Conservation (phyloP, 2,797 vertebrate species). For the Sebastes taczanowskii region DNA sequence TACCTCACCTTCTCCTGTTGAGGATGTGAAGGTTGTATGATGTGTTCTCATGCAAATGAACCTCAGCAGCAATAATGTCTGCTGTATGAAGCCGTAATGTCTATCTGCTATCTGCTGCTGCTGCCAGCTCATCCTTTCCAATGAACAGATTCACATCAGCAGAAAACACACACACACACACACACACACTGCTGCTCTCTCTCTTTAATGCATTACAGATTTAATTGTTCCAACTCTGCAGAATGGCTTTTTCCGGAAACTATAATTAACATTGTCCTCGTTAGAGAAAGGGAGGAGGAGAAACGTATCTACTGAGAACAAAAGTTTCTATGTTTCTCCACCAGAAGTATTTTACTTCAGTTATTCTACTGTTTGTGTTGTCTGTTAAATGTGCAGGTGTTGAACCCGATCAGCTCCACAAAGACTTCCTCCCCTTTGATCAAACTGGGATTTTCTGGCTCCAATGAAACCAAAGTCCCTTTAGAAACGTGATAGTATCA, state of each 20-base stretch:
- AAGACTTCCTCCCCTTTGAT: too few relatives aligned
- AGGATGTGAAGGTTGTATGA: background rate
- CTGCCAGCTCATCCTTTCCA: background rate
- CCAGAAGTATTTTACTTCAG: background rate
- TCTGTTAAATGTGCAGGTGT: too few relatives aligned
- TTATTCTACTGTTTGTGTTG: background rate
- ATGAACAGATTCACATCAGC: background rate
- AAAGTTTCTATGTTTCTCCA: background rate
- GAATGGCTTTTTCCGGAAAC: background rate
- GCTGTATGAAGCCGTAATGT: background rate
- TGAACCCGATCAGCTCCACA: too few relatives aligned
- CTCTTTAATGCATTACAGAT: background rate
- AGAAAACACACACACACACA: background rate
- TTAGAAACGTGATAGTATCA: background rate
- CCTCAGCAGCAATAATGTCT: background rate
- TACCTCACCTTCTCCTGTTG: background rate
- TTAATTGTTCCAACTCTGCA: background rate
- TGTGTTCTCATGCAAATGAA: slow-evolving; percentile 33
- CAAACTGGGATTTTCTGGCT: too few relatives aligned
- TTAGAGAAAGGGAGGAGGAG: background rate
- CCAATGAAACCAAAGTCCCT: too few relatives aligned
- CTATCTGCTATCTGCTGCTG: background rate
- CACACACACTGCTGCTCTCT: background rate
- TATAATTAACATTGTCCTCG: background rate
- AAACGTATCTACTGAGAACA: background rate